These are phyloP conservation scores for Echinops telfairi DNA, from an alignment of 2,113 vertebrate genomes.

Conservation along the genomic window DNA sequence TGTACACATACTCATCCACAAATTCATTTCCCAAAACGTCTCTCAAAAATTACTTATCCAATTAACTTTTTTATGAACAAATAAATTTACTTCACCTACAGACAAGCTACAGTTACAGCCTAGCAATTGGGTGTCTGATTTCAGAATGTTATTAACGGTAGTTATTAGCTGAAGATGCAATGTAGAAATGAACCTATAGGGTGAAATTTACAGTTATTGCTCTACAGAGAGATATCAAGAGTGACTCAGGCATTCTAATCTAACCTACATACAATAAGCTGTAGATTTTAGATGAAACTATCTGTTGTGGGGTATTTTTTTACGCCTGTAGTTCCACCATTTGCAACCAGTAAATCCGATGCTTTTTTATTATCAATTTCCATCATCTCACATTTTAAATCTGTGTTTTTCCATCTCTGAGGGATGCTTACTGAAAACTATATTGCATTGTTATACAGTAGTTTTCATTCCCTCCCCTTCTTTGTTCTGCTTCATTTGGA, in stretches of 20 bases:
- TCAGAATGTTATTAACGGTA: constrained; percentile 76
- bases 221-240: constrained; percentile 53
- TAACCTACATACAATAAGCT: constrained; percentile 63
- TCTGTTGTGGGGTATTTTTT: constrained; percentile 30
- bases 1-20: background rate
- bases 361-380: constrained; percentile 71
- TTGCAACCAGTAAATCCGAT: constrained; percentile 77
- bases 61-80: constrained; percentile 74
- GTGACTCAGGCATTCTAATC: constrained; percentile 63
- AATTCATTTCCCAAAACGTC: constrained; percentile 17
- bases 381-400: constrained; percentile 74
- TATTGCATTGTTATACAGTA: constrained; percentile 70
- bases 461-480: constrained; percentile 74
- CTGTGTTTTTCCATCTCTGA: constrained; percentile 68
- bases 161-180: constrained; percentile 71
- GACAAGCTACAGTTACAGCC: constrained; percentile 58
- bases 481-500: constrained; percentile 73
- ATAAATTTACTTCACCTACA: constrained; percentile 62
- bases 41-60: constrained; percentile 55
- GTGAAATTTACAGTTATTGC: constrained; percentile 72
- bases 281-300: constrained; percentile 69
- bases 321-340: constrained; percentile 73
- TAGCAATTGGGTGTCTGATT: constrained; percentile 55
- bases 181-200: constrained; percentile 60
- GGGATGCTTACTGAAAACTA: constrained; percentile 71